phyloP scores from a whole-genome alignment of 2,113 vertebrate species.

The Nanger granti region DNA sequence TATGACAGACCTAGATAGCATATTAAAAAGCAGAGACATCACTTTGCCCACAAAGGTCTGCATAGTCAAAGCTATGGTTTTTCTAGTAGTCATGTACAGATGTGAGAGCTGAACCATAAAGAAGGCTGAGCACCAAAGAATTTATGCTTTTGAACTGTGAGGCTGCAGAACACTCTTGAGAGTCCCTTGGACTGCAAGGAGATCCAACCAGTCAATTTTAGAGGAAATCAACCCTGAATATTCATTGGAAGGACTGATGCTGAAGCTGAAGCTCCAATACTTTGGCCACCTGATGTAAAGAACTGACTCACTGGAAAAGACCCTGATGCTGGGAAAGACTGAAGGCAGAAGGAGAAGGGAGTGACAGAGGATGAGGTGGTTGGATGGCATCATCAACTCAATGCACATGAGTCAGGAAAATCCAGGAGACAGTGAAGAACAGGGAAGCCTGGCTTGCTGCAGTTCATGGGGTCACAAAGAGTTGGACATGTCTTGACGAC shows the following conservation, averaged over 20 bases:
- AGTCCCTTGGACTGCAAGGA: neutral
- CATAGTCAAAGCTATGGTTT: neutral
- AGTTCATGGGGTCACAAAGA: neutral
- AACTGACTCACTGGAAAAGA: neutral
- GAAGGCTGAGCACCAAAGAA: neutral
- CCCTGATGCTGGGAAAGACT: neutral
- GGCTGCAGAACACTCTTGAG: neutral
- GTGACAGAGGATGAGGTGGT: neutral
- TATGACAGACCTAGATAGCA: neutral
- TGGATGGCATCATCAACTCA: neutral
- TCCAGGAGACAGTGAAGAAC: neutral
- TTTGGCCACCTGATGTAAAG: neutral
- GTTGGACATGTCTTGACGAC: rapidly evolving
- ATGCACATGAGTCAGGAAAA: neutral
- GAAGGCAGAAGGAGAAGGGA: neutral
- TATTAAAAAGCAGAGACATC: neutral
- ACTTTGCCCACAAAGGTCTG: neutral
- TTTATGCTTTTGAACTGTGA: neutral
- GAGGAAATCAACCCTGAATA: neutral
- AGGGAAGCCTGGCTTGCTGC: neutral
- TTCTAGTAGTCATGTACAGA: neutral
- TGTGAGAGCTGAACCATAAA: neutral
- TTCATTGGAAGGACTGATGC: neutral
- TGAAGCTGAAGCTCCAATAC: neutral
- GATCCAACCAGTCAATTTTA: neutral